phyloP scores from a whole-genome alignment of 2,888 invertebrate species.

The Aporophyla lueneburgensis region DNA sequence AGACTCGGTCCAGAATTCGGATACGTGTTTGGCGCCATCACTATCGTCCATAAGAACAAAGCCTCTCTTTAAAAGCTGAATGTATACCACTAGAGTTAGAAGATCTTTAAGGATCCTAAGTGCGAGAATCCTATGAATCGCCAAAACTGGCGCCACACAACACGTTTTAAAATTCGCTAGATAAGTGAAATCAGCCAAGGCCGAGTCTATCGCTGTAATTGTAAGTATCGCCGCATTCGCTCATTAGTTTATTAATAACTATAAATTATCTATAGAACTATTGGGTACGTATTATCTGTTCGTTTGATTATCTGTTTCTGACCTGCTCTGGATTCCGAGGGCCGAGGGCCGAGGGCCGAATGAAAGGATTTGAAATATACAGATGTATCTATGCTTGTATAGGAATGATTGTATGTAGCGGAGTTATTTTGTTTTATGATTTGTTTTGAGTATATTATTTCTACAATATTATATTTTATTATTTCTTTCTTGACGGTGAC shows the following conservation, averaged over 20 bases:
- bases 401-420: not conserved
- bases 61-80: no score
- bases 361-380: slow-evolving; percentile 34
- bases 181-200: slow-evolving; percentile 63
- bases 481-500: no score
- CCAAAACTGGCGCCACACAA: slow-evolving; percentile 17
- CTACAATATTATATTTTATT: no score
- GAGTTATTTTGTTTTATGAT: not conserved
- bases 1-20: no score
- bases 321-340: slow-evolving; percentile 39
- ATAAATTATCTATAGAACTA: slow-evolving; percentile 42
- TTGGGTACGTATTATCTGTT: slow-evolving; percentile 35
- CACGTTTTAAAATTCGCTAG: slow-evolving; percentile 53
- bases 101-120: no score
- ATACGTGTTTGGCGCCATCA: no score
- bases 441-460: no score
- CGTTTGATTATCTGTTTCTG: slow-evolving; percentile 38
- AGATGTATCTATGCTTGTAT: not conserved
- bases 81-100: no score
- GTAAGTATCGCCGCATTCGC: slow-evolving; percentile 41
- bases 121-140: not conserved
- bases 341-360: slow-evolving; percentile 17
- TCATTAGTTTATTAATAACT: slow-evolving; percentile 57
- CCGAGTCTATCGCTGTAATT: slow-evolving; percentile 47
- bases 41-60: no score